phyloP scores from a whole-genome alignment of 2,113 vertebrate species.

The Jaculus jaculus region DNA sequence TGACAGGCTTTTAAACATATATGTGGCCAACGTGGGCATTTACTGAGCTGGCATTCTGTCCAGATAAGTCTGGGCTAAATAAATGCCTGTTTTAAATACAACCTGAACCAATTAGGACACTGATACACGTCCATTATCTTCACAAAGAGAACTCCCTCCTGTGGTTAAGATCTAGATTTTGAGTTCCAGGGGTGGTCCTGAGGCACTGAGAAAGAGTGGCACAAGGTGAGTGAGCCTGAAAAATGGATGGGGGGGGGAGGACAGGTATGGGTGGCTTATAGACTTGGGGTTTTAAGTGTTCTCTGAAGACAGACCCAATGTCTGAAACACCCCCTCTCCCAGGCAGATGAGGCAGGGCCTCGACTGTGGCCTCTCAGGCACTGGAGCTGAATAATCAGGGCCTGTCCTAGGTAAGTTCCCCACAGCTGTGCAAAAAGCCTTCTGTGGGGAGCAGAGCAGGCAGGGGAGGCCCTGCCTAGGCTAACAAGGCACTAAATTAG shows the following conservation, averaged over 20 bases:
- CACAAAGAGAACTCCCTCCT: neutral
- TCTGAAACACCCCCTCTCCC: neutral
- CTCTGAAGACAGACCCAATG: slow-evolving; percentile 48
- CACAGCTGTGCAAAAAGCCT: slow-evolving; percentile 74
- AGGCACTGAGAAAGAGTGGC: neutral
- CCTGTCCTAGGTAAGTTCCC: slow-evolving; percentile 68
- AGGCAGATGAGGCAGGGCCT: neutral
- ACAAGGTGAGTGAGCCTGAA: neutral
- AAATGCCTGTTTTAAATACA: neutral
- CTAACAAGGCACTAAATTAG: slow-evolving; percentile 88
- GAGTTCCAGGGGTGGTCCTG: neutral
- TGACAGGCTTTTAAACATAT: neutral
- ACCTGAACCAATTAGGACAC: neutral
- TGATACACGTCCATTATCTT: neutral
- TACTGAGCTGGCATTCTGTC: neutral
- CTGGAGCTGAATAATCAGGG: slow-evolving; percentile 59
- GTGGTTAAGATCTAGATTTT: neutral
- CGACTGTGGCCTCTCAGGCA: slow-evolving; percentile 56
- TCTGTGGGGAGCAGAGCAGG: slow-evolving; percentile 68
- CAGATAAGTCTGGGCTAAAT: neutral
- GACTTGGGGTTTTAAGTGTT: slow-evolving; percentile 50
- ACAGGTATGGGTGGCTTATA: neutral
- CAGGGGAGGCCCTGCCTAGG: slow-evolving; percentile 81
- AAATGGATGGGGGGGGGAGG: neutral
- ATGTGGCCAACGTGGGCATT: neutral